These are phyloP conservation scores for Charina bottae DNA, from an alignment of 2,113 vertebrate genomes.

Conservation along the genomic window DNA sequence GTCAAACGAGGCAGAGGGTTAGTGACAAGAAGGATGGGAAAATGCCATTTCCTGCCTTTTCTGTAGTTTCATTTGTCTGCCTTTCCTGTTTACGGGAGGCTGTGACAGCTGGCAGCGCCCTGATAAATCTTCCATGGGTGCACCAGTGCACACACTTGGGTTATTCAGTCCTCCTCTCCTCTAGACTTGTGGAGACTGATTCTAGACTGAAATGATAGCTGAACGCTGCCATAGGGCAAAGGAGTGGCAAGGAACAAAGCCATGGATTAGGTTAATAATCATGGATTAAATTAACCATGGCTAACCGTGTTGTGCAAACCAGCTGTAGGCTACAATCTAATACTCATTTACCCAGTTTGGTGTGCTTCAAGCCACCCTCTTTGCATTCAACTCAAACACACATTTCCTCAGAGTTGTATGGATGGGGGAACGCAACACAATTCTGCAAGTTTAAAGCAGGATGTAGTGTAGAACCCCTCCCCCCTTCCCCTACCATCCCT, in stretches of 20 bases:
- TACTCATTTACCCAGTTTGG: background rate
- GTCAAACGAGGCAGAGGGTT: background rate
- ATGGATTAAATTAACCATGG: background rate
- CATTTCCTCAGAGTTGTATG: background rate
- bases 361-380: background rate
- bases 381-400: background rate
- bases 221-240: background rate
- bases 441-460: background rate
- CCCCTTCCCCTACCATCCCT: background rate
- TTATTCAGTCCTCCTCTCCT: background rate
- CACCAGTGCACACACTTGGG: background rate
- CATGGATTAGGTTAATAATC: background rate
- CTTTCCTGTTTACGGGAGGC: slow-evolving; percentile 68
- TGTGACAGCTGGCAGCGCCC: slow-evolving; percentile 51
- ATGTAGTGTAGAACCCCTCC: background rate
- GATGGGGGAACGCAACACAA: background rate
- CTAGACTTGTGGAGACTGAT: background rate
- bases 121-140: slow-evolving; percentile 23
- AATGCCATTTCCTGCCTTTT: slow-evolving; percentile 55
- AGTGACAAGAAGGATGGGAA: slow-evolving; percentile 44
- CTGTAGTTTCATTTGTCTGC: slow-evolving; percentile 70
- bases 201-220: background rate
- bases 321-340: background rate
- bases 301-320: background rate
- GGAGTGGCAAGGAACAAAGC: background rate